These are phyloP conservation scores for Molossus alvarezi DNA, from an alignment of 2,797 vertebrate species.

Conservation along the genomic window DNA sequence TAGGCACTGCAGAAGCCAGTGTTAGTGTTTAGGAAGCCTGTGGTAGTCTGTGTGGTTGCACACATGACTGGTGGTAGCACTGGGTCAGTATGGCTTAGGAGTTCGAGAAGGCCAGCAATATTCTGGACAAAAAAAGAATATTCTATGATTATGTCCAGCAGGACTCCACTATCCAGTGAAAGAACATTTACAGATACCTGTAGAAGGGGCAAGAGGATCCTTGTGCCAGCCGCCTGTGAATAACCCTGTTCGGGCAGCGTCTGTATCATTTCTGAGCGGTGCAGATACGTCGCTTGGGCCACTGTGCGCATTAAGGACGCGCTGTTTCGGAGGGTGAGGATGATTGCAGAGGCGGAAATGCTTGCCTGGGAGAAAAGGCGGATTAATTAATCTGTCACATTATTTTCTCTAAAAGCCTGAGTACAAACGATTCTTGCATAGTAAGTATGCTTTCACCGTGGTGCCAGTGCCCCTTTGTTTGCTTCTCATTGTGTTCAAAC, in stretches of 20 bases:
- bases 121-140: not conserved
- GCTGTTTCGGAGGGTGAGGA: not conserved
- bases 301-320: not conserved
- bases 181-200: not conserved
- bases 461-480: not conserved
- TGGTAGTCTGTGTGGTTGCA: not conserved
- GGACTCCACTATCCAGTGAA: not conserved
- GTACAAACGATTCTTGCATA: not conserved
- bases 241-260: not conserved
- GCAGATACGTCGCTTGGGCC: not conserved
- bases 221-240: not conserved
- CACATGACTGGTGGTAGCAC: not conserved
- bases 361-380: conserved; percentile 62
- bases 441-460: not conserved
- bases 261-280: not conserved
- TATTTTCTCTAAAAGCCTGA: not conserved
- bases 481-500: conserved; percentile 17
- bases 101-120: not conserved
- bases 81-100: not conserved
- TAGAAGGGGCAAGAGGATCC: not conserved
- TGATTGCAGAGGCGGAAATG: conserved; percentile 39
- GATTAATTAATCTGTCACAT: conserved; percentile 64
- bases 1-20: not conserved
- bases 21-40: not conserved
- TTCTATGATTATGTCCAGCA: not conserved